These are phyloP conservation scores for Periphyllus acericola DNA, from an alignment of 2,888 invertebrate species.

Conservation along the genomic window DNA sequence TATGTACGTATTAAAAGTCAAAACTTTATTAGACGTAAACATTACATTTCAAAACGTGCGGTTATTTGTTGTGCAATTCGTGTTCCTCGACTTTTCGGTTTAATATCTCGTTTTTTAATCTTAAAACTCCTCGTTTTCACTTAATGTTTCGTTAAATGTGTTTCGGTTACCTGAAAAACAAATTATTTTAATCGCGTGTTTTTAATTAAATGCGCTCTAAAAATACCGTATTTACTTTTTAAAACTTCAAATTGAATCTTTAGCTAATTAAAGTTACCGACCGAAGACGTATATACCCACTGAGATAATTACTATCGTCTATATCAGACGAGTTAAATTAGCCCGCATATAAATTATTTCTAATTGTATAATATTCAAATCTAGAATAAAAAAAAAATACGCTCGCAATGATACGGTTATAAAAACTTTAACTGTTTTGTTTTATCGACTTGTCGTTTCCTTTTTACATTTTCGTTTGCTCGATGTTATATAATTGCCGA, in stretches of 20 bases:
- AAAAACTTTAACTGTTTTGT: background rate
- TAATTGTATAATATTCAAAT: conserved; percentile 35
- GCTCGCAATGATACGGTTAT: background rate
- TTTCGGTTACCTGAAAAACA: conserved; percentile 41
- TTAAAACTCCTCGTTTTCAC: conserved; percentile 39
- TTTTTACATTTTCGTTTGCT: background rate
- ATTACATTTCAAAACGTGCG: conserved; percentile 11
- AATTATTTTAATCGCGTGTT: conserved; percentile 56
- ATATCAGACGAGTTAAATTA: conserved; percentile 15
- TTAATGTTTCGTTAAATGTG: conserved; percentile 43
- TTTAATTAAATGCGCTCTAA: conserved; percentile 50
- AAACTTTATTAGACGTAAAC: conserved; percentile 42
- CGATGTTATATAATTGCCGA: too few species aligned
- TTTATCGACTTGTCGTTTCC: background rate
- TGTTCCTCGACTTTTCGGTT: conserved; percentile 32
- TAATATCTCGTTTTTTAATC: conserved; percentile 48
- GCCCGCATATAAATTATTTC: conserved; percentile 39
- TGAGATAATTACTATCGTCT: conserved; percentile 21
- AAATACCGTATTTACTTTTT: conserved; percentile 42
- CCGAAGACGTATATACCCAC: background rate
- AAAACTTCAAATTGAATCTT: conserved; percentile 51
- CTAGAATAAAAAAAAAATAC: background rate
- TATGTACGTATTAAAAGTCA: background rate
- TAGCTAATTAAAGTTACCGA: conserved; percentile 35
- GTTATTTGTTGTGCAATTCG: conserved; percentile 14